phyloP scores from a whole-genome alignment of 2,113 vertebrate species.

The Chaetops frenatus region DNA sequence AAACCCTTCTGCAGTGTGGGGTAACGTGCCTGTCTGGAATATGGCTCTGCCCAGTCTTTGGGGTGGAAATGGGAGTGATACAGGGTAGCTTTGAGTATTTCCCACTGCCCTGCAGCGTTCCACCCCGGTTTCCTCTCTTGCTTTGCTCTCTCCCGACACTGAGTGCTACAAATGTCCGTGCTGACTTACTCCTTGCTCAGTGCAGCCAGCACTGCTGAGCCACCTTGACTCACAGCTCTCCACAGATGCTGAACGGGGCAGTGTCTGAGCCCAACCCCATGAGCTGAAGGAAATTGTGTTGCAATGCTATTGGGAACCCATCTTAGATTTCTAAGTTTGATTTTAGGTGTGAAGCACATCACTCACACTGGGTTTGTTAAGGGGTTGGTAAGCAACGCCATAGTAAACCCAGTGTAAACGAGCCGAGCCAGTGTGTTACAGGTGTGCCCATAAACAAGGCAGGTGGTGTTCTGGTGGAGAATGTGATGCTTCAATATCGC shows the following conservation, averaged over 20 bases:
- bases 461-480: background rate
- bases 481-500: background rate
- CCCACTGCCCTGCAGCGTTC: background rate
- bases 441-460: background rate
- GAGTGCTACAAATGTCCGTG: background rate
- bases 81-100: background rate
- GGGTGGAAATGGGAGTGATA: background rate
- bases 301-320: background rate
- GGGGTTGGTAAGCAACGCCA: background rate
- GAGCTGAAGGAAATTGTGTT: background rate
- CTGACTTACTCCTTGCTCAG: background rate
- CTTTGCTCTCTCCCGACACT: background rate
- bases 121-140: background rate
- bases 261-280: rapidly evolving
- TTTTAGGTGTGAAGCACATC: background rate
- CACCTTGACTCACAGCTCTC: background rate
- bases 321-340: background rate
- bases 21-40: background rate
- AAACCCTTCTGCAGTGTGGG: background rate
- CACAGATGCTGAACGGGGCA: rapidly evolving
- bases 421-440: background rate
- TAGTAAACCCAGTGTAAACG: background rate
- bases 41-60: background rate
- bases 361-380: background rate
- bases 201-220: background rate